Base-by-base conservation (phyloP, 2,113 vertebrate species). In the Chaetodon trifascialis region DNA sequence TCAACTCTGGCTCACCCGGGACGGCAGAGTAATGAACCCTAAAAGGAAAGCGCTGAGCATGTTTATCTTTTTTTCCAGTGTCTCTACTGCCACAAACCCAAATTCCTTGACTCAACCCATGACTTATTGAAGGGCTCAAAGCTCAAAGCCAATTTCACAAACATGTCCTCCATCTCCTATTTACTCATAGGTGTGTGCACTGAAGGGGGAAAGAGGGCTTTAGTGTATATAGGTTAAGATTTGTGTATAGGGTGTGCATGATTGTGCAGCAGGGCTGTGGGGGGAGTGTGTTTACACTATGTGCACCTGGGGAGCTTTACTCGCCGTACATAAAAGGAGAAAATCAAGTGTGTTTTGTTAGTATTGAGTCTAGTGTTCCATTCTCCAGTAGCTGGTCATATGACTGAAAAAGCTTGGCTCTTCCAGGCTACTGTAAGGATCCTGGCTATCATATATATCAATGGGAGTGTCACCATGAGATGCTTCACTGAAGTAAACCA, bases 11-110 rank as follows among this genome's bases (percentile, higher is more conserved):
- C 86, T 89, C 89, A 86, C 89, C 80, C 70, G 83, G 87, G 86
- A 94, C 55, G 66, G 81, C 87, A 88, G 90, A 91, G 93, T 95
- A 94, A 95, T 94, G 94, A 93, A 93, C 90, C 92, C 84, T 89
- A 89, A 92, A 90, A 79, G 76, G 72, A 88, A 91, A 90, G 79
- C 64, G 85, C 88, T 85, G 86, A 91, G 86, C 81, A 80, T 90
- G 89, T 92, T 94, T 92, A 89, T 94, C 89, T 93, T 88, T 87
- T 87, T 84, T 79, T 44, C 59, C 25, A 65, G 69, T 58, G 8
- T 68, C 64, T 79, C 58, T 70, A 62, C 86, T 68, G 72, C 90
- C 76, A 49, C 73, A 84, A 83, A 86, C 86, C 80, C 64, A 87
- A 90, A 93, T 93, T 90, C 56, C 79, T 86, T 62, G 73, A 83